A percentile compares a stretch with the other conserved stretches of the same genome.
These are phyloP conservation scores for Spizaetus ornatus DNA, from an alignment of 2,113 vertebrate genomes.

Conservation along the genomic window DNA sequence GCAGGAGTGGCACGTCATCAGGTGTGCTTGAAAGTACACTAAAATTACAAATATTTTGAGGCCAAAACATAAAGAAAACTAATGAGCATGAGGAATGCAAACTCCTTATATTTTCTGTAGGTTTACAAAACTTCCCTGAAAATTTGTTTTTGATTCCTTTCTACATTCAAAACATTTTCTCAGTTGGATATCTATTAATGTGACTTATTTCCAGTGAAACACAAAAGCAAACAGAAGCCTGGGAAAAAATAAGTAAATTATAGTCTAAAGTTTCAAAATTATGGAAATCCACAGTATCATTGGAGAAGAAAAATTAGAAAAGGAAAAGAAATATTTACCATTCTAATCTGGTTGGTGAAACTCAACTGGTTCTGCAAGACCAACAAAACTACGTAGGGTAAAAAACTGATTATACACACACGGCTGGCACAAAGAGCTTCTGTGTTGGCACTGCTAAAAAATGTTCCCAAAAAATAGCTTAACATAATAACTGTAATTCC, in stretches of 20 bases:
- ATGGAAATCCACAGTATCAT: background rate
- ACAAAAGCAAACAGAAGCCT: background rate
- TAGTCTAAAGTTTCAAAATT: background rate
- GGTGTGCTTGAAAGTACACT: background rate
- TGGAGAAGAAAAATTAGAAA: background rate
- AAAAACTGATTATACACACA: slow-evolving; percentile 72
- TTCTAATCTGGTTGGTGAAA: slow-evolving; percentile 40
- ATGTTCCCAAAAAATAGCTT: slow-evolving; percentile 66
- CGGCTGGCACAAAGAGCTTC: slow-evolving; percentile 70
- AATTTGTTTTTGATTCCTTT: background rate
- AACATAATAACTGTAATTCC: slow-evolving; percentile 64
- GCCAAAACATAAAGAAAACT: background rate
- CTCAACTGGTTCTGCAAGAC: slow-evolving; percentile 68
- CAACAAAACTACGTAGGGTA: slow-evolving; percentile 72
- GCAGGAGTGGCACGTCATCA: background rate
- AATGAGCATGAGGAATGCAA: background rate
- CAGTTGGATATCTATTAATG: background rate
- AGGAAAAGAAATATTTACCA: slow-evolving; percentile 54
- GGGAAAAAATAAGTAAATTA: background rate
- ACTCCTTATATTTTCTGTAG: background rate
- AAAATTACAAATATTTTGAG: background rate
- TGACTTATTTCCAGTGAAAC: background rate
- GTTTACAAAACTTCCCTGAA: background rate
- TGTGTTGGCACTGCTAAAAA: slow-evolving; percentile 63
- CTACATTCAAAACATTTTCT: background rate